Percentiles rank a stretch among this genome's conserved stretches.
Evolutionary conservation across 1,140 invertebrate species (phyloP).

Genomic region (Drosophila ananassae): DNA sequence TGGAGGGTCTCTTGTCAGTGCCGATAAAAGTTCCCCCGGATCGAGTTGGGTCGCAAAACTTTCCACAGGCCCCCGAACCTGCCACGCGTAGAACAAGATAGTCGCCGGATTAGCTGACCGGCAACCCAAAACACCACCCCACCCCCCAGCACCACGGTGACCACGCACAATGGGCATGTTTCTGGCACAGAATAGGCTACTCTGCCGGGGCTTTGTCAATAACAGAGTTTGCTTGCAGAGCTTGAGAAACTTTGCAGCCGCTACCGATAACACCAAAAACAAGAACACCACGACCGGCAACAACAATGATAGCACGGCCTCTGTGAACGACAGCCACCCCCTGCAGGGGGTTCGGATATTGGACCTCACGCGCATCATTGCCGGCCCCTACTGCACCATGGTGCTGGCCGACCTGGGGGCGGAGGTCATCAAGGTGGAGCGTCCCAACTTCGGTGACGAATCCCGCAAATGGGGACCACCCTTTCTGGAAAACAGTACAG

Average conservation of each 20-base stretch:
- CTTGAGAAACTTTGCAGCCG: conserved; percentile 68
- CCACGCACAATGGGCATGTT: conserved; percentile 21
- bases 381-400: conserved; percentile 96
- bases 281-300: conserved; percentile 4
- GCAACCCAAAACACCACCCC: background rate
- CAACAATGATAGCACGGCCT: conserved; percentile 13
- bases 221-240: conserved; percentile 44
- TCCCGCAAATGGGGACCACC: conserved; percentile 97
- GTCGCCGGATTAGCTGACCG: conserved; percentile 36
- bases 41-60: conserved; percentile 44
- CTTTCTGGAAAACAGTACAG: conserved; percentile 89
- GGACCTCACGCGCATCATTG: conserved; percentile 93
- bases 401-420: conserved; percentile 96
- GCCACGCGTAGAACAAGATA: conserved; percentile 3
- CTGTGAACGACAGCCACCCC: conserved; percentile 57
- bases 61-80: conserved; percentile 20
- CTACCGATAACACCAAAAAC: conserved; percentile 16
- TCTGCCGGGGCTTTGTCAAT: conserved; percentile 30
- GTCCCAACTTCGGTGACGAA: conserved; percentile 91
- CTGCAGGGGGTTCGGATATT: conserved; percentile 89
- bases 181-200: conserved; percentile 22
- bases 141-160: background rate
- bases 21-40: conserved; percentile 41
- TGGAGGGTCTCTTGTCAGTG: conserved; percentile 34
- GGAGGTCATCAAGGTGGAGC: conserved; percentile 96